Evolutionary conservation across 1,140 invertebrate species (phyloP).

Genomic region (Sycophila sp.): DNA sequence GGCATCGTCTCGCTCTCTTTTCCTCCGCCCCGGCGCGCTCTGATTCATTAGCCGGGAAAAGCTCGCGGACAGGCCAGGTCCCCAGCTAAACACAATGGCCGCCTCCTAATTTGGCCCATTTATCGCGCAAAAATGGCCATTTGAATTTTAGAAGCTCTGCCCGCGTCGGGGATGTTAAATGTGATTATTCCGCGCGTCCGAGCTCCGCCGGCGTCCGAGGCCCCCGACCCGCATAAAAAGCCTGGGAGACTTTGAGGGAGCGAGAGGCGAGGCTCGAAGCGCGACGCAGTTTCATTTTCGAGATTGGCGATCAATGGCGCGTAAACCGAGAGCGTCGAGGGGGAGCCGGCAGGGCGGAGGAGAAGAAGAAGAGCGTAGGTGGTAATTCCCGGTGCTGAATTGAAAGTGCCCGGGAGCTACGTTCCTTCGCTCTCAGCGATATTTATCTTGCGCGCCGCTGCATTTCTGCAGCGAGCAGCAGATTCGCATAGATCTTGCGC

Average conservation of each 20-base stretch:
- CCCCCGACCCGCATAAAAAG: slow-evolving; percentile 24
- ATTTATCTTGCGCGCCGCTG: slow-evolving; percentile 42
- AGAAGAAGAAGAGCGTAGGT: slow-evolving; percentile 44
- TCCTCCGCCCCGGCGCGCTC: not conserved
- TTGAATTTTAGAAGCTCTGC: slow-evolving; percentile 19
- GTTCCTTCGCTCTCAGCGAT: slow-evolving; percentile 20
- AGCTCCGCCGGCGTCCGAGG: not conserved
- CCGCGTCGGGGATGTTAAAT: slow-evolving; percentile 43
- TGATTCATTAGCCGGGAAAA: slow-evolving; percentile 32
- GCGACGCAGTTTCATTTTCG: slow-evolving; percentile 56
- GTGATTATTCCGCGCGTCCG: slow-evolving; percentile 51
- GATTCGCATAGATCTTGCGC: slow-evolving; percentile 20
- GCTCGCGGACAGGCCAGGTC: not conserved
- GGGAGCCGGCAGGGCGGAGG: slow-evolving; percentile 44
- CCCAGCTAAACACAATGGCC: not conserved
- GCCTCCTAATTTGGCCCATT: slow-evolving; percentile 20
- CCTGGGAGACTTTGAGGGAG: slow-evolving; percentile 36
- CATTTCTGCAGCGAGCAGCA: slow-evolving; percentile 31
- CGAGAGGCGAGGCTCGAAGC: slow-evolving; percentile 34
- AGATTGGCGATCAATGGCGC: slow-evolving; percentile 60
- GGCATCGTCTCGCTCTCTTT: not conserved
- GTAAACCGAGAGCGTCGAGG: slow-evolving; percentile 50
- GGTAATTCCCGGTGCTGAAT: slow-evolving; percentile 43
- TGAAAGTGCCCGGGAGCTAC: slow-evolving; percentile 32
- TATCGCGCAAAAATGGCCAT: not conserved